These are phyloP conservation scores for Zalophus californianus DNA, from an alignment of 2,797 vertebrate genomes.

Conservation along the genomic window DNA sequence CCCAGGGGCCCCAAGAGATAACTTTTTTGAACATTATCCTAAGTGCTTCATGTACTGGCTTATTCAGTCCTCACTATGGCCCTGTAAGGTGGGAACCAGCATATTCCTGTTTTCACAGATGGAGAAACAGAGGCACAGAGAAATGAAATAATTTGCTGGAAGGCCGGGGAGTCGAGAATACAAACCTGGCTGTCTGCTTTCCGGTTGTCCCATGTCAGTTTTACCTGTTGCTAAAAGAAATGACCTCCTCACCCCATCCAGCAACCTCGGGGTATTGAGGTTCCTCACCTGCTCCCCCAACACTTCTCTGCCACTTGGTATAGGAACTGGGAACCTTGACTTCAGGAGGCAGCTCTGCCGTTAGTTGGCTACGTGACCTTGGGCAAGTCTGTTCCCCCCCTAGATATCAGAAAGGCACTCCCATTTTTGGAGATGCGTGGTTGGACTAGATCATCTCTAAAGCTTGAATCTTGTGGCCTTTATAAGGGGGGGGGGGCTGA, in stretches of 20 bases:
- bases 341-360: neutral
- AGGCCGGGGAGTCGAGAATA: neutral
- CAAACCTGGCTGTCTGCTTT: neutral
- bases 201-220: accelerated
- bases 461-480: neutral
- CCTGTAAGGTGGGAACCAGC: neutral
- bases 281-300: neutral
- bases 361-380: neutral
- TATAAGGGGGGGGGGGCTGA: neutral
- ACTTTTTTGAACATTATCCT: neutral
- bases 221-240: neutral
- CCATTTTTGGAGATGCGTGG: neutral
- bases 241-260: neutral
- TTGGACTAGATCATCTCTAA: neutral
- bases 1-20: neutral
- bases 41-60: neutral
- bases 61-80: neutral
- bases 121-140: neutral
- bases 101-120: neutral
- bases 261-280: neutral
- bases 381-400: neutral
- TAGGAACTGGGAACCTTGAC: neutral
- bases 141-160: neutral
- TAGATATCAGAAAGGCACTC: neutral
- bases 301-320: neutral